These are phyloP conservation scores for Serilophus lunatus DNA, from an alignment of 2,113 vertebrate species.

Conservation along the genomic window DNA sequence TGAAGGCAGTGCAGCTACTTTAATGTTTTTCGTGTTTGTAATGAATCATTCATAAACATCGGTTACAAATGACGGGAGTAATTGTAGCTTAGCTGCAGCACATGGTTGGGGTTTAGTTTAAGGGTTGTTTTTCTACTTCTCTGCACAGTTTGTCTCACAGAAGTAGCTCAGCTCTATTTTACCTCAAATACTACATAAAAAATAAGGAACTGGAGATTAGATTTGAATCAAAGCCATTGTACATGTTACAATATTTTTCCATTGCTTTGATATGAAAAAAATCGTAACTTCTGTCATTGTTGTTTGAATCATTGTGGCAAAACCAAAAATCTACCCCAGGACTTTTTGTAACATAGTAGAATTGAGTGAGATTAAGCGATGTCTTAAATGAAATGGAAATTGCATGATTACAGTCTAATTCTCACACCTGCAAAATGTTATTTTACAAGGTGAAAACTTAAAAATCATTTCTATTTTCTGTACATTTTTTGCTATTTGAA, in stretches of 20 bases:
- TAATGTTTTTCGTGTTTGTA: background rate
- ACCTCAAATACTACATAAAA: background rate
- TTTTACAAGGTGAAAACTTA: conserved; percentile 28
- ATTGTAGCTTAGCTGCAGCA: background rate
- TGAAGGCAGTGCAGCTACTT: background rate
- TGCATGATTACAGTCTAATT: conserved; percentile 23
- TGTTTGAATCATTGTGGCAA: conserved; percentile 68
- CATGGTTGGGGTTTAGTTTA: background rate
- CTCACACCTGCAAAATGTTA: conserved; percentile 20
- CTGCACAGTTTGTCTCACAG: background rate
- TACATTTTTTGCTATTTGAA: conserved; percentile 7
- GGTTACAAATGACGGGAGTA: background rate
- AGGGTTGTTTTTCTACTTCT: background rate
- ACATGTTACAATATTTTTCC: conserved; percentile 43
- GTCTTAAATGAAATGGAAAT: conserved; percentile 3
- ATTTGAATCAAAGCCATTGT: conserved; percentile 30
- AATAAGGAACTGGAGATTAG: background rate
- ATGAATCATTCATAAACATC: conserved; percentile 13
- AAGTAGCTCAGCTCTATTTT: conserved; percentile 24
- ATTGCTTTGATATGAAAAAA: conserved; percentile 57
- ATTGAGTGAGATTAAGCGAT: background rate
- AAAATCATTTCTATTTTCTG: background rate
- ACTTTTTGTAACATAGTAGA: background rate
- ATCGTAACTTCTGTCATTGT: conserved; percentile 48
- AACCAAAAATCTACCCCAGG: conserved; percentile 61